phyloP scores from a whole-genome alignment of 1,140 invertebrate genomes.

The Caenorhabditis briggsae region DNA sequence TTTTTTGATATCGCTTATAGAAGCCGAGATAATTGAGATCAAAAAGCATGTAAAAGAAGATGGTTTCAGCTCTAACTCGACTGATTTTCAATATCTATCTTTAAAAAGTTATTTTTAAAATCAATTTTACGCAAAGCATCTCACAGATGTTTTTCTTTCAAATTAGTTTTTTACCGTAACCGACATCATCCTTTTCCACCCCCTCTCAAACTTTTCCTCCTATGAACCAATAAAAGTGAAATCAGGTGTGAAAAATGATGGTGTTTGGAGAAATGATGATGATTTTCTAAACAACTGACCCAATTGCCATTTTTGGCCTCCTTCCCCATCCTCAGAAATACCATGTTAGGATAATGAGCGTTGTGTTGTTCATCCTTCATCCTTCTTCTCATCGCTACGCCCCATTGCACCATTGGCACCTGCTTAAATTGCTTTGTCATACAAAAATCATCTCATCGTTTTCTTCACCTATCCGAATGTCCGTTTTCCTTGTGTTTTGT shows the following conservation, averaged over 20 bases:
- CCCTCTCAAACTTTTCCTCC: not conserved
- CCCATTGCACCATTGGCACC: conserved; percentile 44
- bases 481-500: not conserved
- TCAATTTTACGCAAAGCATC: too few species aligned
- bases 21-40: too few species aligned
- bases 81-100: too few species aligned
- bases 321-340: not conserved
- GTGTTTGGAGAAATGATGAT: not conserved
- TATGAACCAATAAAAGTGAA: not conserved
- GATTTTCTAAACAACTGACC: conserved; percentile 41
- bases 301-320: conserved; percentile 18
- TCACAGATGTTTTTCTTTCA: too few species aligned
- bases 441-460: conserved; percentile 3
- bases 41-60: too few species aligned
- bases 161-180: too few species aligned
- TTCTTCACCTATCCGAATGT: not conserved
- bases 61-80: too few species aligned
- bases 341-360: conserved; percentile 43
- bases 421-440: conserved; percentile 37
- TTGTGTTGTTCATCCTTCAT: conserved; percentile 23
- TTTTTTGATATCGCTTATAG: too few species aligned
- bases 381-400: conserved; percentile 35
- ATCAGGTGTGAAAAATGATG: conserved; percentile 44
- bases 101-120: too few species aligned
- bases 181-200: too few species aligned